These are phyloP conservation scores for Tribolium madens DNA, from an alignment of 1,140 invertebrate species.

Conservation along the genomic window DNA sequence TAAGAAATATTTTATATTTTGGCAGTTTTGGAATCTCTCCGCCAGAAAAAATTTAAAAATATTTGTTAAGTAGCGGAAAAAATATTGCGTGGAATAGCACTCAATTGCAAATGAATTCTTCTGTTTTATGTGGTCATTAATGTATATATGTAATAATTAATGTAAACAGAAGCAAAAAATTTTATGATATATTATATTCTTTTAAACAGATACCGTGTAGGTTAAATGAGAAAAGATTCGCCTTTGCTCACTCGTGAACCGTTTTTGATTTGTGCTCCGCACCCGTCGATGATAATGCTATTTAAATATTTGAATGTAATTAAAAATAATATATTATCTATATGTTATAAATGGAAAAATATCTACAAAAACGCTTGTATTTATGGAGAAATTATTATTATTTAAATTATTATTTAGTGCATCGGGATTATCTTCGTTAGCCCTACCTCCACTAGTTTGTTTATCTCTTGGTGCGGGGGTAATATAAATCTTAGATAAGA, in stretches of 20 bases:
- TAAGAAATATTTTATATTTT: constrained; percentile 44
- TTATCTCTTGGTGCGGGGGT: constrained; percentile 42
- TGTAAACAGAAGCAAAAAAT: constrained; percentile 41
- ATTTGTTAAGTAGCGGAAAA: constrained; percentile 35
- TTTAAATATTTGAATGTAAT: background rate
- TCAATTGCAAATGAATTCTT: constrained; percentile 35
- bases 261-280: too few relatives aligned
- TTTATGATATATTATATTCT: constrained; percentile 43
- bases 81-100: constrained; percentile 43
- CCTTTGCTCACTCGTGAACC: too few relatives aligned
- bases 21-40: constrained; percentile 37
- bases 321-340: constrained; percentile 12
- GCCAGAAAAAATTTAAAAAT: constrained; percentile 36
- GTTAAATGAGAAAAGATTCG: constrained; percentile 19
- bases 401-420: constrained; percentile 48
- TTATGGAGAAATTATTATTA: constrained; percentile 38
- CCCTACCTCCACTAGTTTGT: constrained; percentile 44
- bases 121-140: constrained; percentile 46
- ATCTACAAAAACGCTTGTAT: constrained; percentile 40
- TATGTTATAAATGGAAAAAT: constrained; percentile 45
- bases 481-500: constrained; percentile 44
- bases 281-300: too few relatives aligned
- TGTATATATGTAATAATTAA: constrained; percentile 46
- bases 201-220: constrained; percentile 29
- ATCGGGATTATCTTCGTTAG: constrained; percentile 46